Evolutionary conservation across 2,113 vertebrate genomes (phyloP).

Genomic region (Dicentrarchus labrax): DNA sequence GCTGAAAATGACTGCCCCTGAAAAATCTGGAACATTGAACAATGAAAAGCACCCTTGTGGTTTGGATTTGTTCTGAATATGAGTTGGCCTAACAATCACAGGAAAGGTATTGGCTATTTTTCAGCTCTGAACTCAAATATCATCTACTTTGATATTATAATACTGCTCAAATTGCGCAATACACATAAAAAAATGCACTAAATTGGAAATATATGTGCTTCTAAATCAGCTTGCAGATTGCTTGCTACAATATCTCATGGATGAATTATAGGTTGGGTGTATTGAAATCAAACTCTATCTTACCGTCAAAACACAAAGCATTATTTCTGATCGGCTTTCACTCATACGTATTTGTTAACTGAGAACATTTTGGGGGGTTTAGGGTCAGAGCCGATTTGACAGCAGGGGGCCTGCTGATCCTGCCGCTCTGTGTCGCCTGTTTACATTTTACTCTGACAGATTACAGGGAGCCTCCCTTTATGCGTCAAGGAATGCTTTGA

Average conservation of each 20-base stretch:
- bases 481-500: conserved; percentile 80
- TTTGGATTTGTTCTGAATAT: background rate
- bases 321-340: conserved; percentile 34
- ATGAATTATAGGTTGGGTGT: background rate
- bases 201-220: background rate
- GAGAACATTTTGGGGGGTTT: conserved; percentile 50
- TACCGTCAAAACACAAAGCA: background rate
- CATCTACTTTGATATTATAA: background rate
- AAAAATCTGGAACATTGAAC: background rate
- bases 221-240: background rate
- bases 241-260: background rate
- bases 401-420: conserved; percentile 61
- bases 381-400: conserved; percentile 62
- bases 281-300: background rate
- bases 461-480: conserved; percentile 69
- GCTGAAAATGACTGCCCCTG: background rate
- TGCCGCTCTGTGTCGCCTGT: conserved; percentile 56
- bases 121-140: too few species aligned
- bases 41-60: conserved; percentile 11
- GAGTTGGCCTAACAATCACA: background rate
- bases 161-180: background rate
- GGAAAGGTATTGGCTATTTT: too few species aligned
- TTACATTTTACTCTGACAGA: conserved; percentile 69
- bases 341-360: conserved; percentile 14
- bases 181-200: rapidly evolving